Percentiles rank a stretch among this genome's conserved stretches.
These are phyloP conservation scores for Epinephelus moara DNA, from an alignment of 2,113 vertebrate species.

Conservation along the genomic window DNA sequence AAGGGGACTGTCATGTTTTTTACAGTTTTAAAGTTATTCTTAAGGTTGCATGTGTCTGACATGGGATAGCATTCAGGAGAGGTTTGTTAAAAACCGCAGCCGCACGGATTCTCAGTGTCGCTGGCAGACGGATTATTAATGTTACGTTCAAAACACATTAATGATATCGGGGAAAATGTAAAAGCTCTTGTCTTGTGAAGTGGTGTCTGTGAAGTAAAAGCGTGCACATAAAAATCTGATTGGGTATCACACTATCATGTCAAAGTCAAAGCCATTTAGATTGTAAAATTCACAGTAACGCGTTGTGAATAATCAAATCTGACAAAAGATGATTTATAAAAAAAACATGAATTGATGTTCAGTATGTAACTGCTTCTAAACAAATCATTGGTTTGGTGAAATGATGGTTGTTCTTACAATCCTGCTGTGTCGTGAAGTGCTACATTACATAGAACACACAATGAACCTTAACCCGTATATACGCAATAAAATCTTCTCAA, in stretches of 20 bases:
- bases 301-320: constrained; percentile 49
- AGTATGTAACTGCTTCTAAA: constrained; percentile 57
- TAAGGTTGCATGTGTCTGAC: constrained; percentile 68
- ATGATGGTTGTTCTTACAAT: constrained; percentile 66
- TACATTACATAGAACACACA: constrained; percentile 64
- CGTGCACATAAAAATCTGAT: constrained; percentile 53
- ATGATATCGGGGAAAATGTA: constrained; percentile 41
- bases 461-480: constrained; percentile 66
- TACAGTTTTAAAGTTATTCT: constrained; percentile 14
- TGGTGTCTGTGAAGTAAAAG: constrained; percentile 72
- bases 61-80: constrained; percentile 51
- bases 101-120: neutral
- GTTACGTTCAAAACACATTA: constrained; percentile 21
- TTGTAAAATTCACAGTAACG: constrained; percentile 33
- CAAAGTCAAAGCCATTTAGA: constrained; percentile 56
- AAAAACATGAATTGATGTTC: constrained; percentile 60
- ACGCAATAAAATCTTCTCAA: constrained; percentile 76
- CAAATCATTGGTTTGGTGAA: constrained; percentile 72
- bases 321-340: constrained; percentile 48
- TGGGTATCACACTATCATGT: constrained; percentile 41
- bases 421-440: constrained; percentile 77
- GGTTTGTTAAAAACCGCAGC: constrained; percentile 30
- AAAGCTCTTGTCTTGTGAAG: constrained; percentile 68
- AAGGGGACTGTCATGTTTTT: neutral
- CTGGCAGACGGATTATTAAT: constrained; percentile 13